These are phyloP conservation scores for Callospermophilus lateralis DNA, from an alignment of 2,113 vertebrate genomes.

Conservation along the genomic window DNA sequence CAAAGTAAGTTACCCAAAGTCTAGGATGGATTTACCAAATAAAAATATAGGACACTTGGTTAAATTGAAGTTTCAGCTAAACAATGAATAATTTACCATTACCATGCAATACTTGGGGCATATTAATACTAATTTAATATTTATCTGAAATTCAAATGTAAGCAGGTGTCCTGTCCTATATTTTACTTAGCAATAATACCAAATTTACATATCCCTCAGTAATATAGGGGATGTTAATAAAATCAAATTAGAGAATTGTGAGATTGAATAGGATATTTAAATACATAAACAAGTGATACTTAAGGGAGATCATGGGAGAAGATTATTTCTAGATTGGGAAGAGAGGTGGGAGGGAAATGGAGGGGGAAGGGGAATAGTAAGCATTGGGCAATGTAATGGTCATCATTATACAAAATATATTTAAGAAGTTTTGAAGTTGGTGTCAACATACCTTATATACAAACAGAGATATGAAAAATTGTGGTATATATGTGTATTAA, in stretches of 20 bases:
- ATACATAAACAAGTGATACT: conserved; percentile 31
- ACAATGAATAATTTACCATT: not conserved
- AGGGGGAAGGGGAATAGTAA: too few species aligned
- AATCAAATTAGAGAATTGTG: conserved; percentile 31
- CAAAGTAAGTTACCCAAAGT: not conserved
- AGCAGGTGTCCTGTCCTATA: not conserved
- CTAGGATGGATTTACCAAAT: conserved; percentile 7
- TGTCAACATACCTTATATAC: too few species aligned
- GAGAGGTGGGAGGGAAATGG: too few species aligned
- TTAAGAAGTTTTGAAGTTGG: too few species aligned
- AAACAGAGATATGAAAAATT: too few species aligned
- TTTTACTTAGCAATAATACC: conserved; percentile 29
- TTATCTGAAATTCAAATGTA: conserved; percentile 63
- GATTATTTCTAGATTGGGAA: too few species aligned
- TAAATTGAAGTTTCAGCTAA: conserved; percentile 48
- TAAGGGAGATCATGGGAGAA: not conserved
- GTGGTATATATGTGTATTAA: too few species aligned
- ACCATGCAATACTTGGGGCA: not conserved
- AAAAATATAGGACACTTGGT: not conserved
- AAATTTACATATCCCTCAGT: conserved; percentile 40
- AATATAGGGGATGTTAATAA: not conserved
- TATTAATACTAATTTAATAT: not conserved
- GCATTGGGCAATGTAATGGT: too few species aligned
- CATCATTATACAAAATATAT: too few species aligned
- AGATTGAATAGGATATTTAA: conserved; percentile 31